Base-by-base conservation (phyloP, 2,113 vertebrate species). In the Psilopogon haemacephalus region DNA sequence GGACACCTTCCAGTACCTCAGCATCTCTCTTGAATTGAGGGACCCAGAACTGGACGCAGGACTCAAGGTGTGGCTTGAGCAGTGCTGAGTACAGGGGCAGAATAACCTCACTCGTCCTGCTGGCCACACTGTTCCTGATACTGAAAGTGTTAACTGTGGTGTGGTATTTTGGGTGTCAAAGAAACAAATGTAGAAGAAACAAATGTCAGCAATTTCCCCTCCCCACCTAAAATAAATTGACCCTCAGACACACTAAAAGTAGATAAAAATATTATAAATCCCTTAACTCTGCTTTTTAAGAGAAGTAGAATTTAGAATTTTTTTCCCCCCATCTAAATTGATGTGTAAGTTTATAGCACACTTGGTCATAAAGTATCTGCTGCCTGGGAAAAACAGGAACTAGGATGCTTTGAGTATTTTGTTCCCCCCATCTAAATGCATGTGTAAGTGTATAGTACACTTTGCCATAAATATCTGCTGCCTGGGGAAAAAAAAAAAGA, bases 191-290 rank as follows among this genome's bases (percentile, higher is more conserved):
- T 33, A 44, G 42, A 2, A 60, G n/a, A 35, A 65, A 71, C 59
- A 65, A 71, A 72, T 24, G 38, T 33, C 85, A 87, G 81, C 78
- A 32, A 27, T 35, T 65, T 74, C 40, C 69, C 33, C 14, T 35
- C 35, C 59, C 26, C 32, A 28, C 33, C 9, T 55, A 13, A 11
- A 68, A 60, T 35, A 81, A 94, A 77, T 24, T 30, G 84, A 30
- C 24, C 38, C 58, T 75, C 54, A 15, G 48, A 48, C 5, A 1
- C 38, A 6, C 40, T 48, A 65, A 69, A 87, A 82, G 74, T 60
- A 69, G 74, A n/a, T 92, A 65, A 71, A 82, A 90, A 54, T 55
- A 21, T 23, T 74, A 19, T 48, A 58, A 84, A 82, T 58, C 71
- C 44, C 23, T 48, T 19, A 8, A 16, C 0, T 14, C 56, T 8